These are phyloP conservation scores for Nycteola revayana DNA, from an alignment of 2,888 invertebrate genomes.

Conservation along the genomic window DNA sequence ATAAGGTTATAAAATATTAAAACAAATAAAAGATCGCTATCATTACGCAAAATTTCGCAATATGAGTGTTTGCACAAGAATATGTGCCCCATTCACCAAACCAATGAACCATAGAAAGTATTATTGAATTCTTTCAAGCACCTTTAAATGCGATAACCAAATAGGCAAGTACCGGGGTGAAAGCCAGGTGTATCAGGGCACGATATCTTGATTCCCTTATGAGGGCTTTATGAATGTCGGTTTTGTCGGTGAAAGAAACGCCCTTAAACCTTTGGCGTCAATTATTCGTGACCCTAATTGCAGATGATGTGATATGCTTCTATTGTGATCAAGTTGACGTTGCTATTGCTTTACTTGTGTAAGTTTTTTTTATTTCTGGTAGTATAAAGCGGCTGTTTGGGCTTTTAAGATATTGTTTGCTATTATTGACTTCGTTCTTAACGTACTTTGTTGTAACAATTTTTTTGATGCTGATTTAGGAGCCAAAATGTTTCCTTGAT, in stretches of 20 bases:
- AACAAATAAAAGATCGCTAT: conserved; percentile 37
- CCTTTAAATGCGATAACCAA: conserved; percentile 47
- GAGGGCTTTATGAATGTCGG: conserved; percentile 70
- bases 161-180: conserved; percentile 54
- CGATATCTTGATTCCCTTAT: conserved; percentile 79
- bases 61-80: conserved; percentile 43
- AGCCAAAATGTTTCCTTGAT: no score
- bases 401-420: conserved; percentile 49
- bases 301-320: conserved; percentile 74
- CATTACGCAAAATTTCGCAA: conserved; percentile 47
- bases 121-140: conserved; percentile 66
- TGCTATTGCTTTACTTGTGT: conserved; percentile 68
- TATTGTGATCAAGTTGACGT: conserved; percentile 69
- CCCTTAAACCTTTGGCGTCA: conserved; percentile 74
- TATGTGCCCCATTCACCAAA: conserved; percentile 45
- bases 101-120: conserved; percentile 66
- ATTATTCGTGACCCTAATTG: conserved; percentile 80
- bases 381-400: conserved; percentile 50
- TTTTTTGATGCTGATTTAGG: conserved; percentile 24
- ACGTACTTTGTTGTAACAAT: conserved; percentile 29
- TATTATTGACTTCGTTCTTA: conserved; percentile 55
- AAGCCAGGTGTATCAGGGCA: conserved; percentile 74
- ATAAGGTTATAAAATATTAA: no score
- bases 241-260: conserved; percentile 61
- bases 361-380: conserved; percentile 41